Percentiles rank a stretch among this genome's conserved stretches.
Evolutionary conservation across 2,113 vertebrate species (phyloP).

Genomic region (Marmota monax): DNA sequence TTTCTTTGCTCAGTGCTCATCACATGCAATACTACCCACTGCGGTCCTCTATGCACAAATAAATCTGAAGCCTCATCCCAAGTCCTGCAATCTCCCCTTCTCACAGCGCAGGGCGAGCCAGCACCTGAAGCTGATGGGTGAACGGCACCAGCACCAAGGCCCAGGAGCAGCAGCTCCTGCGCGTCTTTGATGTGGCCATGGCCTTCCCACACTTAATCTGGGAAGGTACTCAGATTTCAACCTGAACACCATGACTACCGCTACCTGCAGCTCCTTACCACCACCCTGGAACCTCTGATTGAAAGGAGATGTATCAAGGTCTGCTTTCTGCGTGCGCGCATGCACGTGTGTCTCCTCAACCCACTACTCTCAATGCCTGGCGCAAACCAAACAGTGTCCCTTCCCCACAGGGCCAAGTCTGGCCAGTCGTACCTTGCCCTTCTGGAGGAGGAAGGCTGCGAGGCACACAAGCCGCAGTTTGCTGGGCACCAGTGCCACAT

Average conservation of each 20-base stretch:
- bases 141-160: neutral
- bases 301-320: neutral
- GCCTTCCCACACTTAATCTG: fast-evolving
- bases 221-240: neutral
- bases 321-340: neutral
- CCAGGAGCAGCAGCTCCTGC: neutral
- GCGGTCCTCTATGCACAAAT: fast-evolving
- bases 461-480: conserved; percentile 96
- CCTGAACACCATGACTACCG: fast-evolving
- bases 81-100: neutral
- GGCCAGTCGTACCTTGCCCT: conserved; percentile 90
- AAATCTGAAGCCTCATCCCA: neutral
- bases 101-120: neutral
- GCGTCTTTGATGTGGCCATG: fast-evolving
- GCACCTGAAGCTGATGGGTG: neutral
- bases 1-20: fast-evolving
- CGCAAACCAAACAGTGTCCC: neutral
- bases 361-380: no score
- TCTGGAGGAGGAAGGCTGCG: conserved; percentile 94
- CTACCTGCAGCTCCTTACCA: neutral
- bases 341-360: neutral
- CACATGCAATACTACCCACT: fast-evolving
- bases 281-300: neutral
- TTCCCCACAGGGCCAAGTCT: fast-evolving
- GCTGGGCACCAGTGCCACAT: conserved; percentile 94